phyloP scores from a whole-genome alignment of 2,797 vertebrate genomes.

The Spinus pinus region DNA sequence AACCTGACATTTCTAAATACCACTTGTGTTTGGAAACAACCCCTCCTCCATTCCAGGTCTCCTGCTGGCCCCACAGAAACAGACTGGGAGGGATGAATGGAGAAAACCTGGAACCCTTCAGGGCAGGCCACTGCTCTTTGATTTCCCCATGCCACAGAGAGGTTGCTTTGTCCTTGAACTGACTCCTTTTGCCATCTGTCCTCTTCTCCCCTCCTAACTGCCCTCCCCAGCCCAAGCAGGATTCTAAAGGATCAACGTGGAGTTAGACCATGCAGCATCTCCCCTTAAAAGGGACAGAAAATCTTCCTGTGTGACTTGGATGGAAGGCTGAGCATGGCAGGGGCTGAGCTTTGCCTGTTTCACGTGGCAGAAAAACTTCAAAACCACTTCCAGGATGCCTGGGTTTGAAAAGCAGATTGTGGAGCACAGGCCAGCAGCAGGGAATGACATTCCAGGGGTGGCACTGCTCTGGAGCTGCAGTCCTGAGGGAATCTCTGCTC shows the following conservation, averaged over 20 bases:
- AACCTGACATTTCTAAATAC: slow-evolving; percentile 44
- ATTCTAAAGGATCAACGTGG: not conserved
- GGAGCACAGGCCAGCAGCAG: not conserved
- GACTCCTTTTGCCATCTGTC: not conserved
- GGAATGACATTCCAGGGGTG: not conserved
- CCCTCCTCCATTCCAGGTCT: not conserved
- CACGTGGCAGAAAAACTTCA: not conserved
- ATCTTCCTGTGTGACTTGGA: not conserved
- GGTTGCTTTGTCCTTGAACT: not conserved
- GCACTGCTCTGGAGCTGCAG: not conserved
- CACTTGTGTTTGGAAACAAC: slow-evolving; percentile 1
- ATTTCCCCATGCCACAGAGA: not conserved
- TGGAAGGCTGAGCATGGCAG: not conserved
- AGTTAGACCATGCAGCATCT: not conserved
- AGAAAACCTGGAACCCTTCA: not conserved
- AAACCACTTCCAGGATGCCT: not conserved
- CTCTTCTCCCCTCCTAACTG: not conserved
- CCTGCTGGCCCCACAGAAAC: not conserved
- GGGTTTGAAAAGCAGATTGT: not conserved
- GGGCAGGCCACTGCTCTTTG: not conserved
- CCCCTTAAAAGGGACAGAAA: not conserved
- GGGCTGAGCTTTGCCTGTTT: not conserved
- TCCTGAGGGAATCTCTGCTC: not conserved
- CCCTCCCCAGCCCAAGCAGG: not conserved
- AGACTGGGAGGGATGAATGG: not conserved